Conservation (phyloP, 1,140 invertebrate genomes). For the Drosophila prosaltans region DNA sequence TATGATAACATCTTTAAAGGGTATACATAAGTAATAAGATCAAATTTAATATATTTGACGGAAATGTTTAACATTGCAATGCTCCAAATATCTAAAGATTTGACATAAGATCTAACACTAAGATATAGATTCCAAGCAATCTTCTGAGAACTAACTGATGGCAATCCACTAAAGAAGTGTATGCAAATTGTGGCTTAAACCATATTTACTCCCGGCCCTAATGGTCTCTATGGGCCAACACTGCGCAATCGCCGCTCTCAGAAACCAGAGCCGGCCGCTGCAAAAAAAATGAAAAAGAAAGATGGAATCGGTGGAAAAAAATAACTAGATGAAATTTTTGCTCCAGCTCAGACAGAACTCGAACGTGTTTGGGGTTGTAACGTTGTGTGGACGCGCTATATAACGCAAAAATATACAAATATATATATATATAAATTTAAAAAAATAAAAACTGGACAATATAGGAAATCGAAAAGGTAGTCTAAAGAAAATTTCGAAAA, state of each 20-base stretch:
- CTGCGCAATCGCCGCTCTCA: conserved; percentile 10
- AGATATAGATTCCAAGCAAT: no score
- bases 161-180: neutral
- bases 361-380: conserved; percentile 71
- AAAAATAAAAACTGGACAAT: neutral
- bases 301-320: neutral
- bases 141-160: neutral
- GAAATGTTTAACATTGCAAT: no score
- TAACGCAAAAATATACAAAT: conserved; percentile 23
- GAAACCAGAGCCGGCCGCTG: conserved; percentile 38
- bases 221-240: neutral
- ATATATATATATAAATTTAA: conserved; percentile 6
- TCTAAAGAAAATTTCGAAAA: neutral
- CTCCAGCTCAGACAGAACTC: conserved; percentile 65
- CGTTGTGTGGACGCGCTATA: conserved; percentile 57
- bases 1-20: no score
- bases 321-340: conserved; percentile 13
- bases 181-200: neutral
- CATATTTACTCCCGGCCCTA: neutral
- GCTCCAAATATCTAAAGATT: no score
- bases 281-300: neutral
- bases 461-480: conserved; percentile 11
- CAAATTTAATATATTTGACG: no score
- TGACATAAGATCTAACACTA: no score
- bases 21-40: no score